A percentile compares a stretch with the other conserved stretches of the same genome.
Evolutionary conservation across 2,113 vertebrate genomes (phyloP).

Genomic region (Eupsittula cactorum): DNA sequence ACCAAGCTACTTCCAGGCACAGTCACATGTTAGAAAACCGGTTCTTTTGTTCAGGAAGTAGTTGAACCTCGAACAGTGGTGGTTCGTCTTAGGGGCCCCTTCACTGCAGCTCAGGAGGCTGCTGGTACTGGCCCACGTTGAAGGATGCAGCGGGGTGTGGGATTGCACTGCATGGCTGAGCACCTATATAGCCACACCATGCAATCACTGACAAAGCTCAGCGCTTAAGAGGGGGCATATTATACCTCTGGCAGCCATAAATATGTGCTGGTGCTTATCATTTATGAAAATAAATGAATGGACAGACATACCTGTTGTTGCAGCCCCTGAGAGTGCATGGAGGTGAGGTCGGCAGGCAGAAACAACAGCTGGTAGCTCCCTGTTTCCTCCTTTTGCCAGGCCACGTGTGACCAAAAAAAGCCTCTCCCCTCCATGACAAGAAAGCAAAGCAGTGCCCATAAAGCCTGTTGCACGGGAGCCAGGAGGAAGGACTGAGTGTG

Average conservation of each 20-base stretch:
- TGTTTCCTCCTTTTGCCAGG: background rate
- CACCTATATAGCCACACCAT: accelerated
- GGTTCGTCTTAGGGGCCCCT: background rate
- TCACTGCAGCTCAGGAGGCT: background rate
- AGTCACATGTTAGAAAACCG: background rate
- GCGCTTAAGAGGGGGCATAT: background rate
- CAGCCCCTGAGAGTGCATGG: background rate
- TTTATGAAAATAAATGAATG: background rate
- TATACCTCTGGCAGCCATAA: background rate
- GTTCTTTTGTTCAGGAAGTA: background rate
- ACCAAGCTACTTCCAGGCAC: background rate
- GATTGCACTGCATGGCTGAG: background rate
- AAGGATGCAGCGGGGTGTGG: accelerated
- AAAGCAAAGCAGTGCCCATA: background rate
- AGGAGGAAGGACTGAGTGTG: background rate
- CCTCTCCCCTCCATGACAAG: accelerated
- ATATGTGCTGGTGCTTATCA: background rate
- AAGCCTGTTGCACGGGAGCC: background rate
- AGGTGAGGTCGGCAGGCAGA: background rate
- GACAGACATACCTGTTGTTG: background rate
- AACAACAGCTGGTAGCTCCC: background rate
- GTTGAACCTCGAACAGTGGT: background rate
- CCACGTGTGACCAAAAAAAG: background rate
- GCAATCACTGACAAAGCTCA: background rate
- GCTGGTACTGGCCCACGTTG: background rate